Conservation (phyloP, 2,888 invertebrate species). For the Idaea dimidiata region DNA sequence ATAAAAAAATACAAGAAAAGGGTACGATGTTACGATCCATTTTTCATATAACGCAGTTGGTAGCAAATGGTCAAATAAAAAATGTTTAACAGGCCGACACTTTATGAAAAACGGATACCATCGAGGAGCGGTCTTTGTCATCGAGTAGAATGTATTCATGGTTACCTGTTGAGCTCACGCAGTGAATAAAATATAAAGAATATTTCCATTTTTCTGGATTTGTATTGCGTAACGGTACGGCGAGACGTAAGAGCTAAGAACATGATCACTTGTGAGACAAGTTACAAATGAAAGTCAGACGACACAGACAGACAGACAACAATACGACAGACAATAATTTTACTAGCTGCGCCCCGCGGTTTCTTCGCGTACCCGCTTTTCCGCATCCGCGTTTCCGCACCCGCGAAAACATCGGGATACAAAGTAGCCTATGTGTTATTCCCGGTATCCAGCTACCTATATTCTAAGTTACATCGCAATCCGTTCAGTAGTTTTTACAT, state of each 20-base stretch:
- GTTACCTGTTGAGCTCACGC: conserved; percentile 74
- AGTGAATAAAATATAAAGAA: conserved; percentile 74
- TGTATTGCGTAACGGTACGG: conserved; percentile 65
- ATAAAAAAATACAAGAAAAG: conserved; percentile 71
- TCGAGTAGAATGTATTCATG: conserved; percentile 75
- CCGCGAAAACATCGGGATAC: no score
- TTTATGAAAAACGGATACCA: conserved; percentile 76
- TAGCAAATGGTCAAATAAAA: conserved; percentile 80
- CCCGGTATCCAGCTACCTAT: no score
- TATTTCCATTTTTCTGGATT: conserved; percentile 77
- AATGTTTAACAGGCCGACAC: conserved; percentile 78
- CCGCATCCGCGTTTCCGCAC: no score
- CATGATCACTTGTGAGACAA: neutral
- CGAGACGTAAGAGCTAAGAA: conserved; percentile 38
- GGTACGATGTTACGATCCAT: conserved; percentile 79
- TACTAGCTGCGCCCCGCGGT: no score
- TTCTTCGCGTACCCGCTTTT: no score
- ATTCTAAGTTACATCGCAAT: no score
- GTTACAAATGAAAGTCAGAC: no score
- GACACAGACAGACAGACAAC: no score
- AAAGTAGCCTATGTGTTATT: no score
- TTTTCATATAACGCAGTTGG: conserved; percentile 81
- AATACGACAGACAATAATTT: neutral
- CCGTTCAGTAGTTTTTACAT: no score
- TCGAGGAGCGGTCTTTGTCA: conserved; percentile 73